Conservation (phyloP, 92 coral and sea anemone species). For the Porites rus region DNA sequence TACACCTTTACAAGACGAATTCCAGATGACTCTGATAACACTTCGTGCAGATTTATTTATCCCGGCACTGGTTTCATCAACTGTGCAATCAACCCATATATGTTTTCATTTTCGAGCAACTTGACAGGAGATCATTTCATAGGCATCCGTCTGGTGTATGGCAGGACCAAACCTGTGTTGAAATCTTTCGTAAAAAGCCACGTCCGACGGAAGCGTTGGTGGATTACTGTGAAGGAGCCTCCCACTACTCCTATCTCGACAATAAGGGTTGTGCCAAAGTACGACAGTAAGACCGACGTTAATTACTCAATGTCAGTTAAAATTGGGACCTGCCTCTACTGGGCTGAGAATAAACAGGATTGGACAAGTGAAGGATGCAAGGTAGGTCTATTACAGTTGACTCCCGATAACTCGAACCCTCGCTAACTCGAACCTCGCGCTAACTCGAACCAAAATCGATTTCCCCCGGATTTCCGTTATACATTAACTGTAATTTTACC, state of each 20-base stretch:
- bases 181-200: conserved; percentile 46
- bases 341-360: conserved; percentile 60
- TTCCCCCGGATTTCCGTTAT: too few species aligned
- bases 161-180: background rate
- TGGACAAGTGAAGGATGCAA: conserved; percentile 75
- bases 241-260: conserved; percentile 76
- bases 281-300: conserved; percentile 57
- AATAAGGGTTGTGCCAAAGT: conserved; percentile 43
- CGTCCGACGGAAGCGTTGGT: conserved; percentile 68
- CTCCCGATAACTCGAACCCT: too few species aligned
- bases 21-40: conserved; percentile 70
- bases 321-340: conserved; percentile 60
- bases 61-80: background rate
- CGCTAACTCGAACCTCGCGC: too few species aligned
- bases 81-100: conserved; percentile 57
- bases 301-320: conserved; percentile 72
- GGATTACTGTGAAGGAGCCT: conserved; percentile 78
- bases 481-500: too few species aligned
- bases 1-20: conserved; percentile 60
- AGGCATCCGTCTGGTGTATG: conserved; percentile 48
- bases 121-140: conserved; percentile 72
- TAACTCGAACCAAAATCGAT: too few species aligned
- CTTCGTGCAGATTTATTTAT: background rate
- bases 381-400: conserved; percentile 30
- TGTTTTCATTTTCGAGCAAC: conserved; percentile 57